phyloP scores from a whole-genome alignment of 2,113 vertebrate genomes.

The Gobius niger region DNA sequence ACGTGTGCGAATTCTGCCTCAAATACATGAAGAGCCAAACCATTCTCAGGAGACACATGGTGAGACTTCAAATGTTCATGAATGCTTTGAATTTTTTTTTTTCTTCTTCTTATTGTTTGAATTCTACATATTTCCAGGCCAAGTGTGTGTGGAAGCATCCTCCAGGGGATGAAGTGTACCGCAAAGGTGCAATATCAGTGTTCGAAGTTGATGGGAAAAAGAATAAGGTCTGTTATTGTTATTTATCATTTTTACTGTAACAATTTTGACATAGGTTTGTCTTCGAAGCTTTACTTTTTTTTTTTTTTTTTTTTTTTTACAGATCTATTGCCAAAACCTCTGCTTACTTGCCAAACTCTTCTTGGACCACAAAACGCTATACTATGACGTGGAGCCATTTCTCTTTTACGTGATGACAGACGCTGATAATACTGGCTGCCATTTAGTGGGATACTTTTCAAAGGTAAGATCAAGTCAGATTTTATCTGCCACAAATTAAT shows the following conservation, averaged over 20 bases:
- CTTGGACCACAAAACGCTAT: constrained; percentile 97
- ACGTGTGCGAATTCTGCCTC: constrained; percentile 98
- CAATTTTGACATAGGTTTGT: not conserved
- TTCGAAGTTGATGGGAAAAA: constrained; percentile 99
- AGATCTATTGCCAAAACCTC: constrained; percentile 99
- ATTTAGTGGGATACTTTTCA: constrained; percentile 98
- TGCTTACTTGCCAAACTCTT: constrained; percentile 98
- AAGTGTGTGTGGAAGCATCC: constrained; percentile 99
- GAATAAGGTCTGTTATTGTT: constrained; percentile 84
- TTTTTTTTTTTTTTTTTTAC: not conserved
- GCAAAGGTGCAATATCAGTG: constrained; percentile 93
- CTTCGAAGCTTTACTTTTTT: not conserved
- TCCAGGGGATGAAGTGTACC: constrained; percentile 95
- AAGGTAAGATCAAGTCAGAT: constrained; percentile 77
- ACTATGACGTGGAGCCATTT: constrained; percentile 98
- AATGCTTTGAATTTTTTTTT: not conserved
- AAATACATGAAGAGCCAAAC: constrained; percentile 99
- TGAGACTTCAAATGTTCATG: constrained; percentile 55
- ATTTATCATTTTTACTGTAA: not conserved
- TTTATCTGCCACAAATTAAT: not conserved
- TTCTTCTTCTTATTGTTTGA: not conserved
- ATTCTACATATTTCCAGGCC: constrained; percentile 74
- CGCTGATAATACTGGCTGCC: constrained; percentile 97
- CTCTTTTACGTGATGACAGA: constrained; percentile 99
- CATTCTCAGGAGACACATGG: constrained; percentile 96